Evolutionary conservation across 2,797 vertebrate species (phyloP), one percentile per base, ranked within the genome.

Genomic region (Lithobates pipiens): DNA sequence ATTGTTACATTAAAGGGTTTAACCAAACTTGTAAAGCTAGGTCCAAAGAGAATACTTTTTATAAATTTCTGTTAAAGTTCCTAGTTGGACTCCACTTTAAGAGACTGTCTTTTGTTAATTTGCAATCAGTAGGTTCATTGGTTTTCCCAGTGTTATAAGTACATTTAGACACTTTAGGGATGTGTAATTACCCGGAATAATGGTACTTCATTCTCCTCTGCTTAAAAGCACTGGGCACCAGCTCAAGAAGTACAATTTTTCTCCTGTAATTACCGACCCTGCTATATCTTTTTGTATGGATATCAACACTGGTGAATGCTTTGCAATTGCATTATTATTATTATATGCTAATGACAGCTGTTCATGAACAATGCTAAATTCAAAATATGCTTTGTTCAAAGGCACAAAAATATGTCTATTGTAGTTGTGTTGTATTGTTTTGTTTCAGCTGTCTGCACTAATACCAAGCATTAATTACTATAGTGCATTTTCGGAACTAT

Each of bases 171-270:
- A 84, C 83, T 84, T 77, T 78, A 85, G 70, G 77, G 70, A 85
- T 85, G 77, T 85, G 83, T 85, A 85, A 85, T 85, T 85, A 74
- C 77, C 77, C 77, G 61, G 83, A 85, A 85, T 85, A 85, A 80
- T 85, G 29, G 70, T 54, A 85, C 76, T 79, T 85, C 50, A 84
- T 84, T 84, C 76, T 84, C 82, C 69, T 77, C 44, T 84, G 25
- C 63, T 84, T 75, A 80, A 79, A 85, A 79, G 71, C 57, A 32
- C 71, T 73, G 69, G 77, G 68, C 73, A 77, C 67, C 57, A 78
- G 76, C 76, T 77, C 68, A 78, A 84, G 68, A 78, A 39, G 68
- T 77, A 63, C n/a, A 46, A 27, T 70, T 72, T 65, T 42, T 77
- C 65, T 72, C 9, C 25, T 25, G 25, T 84, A 84, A 77, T 84